Evolutionary conservation across 2,113 vertebrate species (phyloP).

Genomic region (Paratilapia polleni): DNA sequence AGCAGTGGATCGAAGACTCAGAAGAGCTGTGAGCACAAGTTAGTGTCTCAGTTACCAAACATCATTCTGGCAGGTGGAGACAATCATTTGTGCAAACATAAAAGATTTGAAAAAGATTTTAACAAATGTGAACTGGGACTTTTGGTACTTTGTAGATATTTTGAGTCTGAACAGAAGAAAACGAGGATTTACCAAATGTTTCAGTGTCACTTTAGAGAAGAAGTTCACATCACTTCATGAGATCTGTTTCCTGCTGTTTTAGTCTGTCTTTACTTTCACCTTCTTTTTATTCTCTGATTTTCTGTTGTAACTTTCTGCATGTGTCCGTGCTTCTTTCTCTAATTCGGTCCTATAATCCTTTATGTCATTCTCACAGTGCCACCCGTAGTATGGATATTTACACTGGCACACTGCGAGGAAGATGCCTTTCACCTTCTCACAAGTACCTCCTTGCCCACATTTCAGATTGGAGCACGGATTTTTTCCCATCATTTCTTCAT

Average conservation of each 20-base stretch:
- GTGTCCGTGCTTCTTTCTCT: neutral
- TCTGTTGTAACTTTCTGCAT: no score
- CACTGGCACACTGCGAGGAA: neutral
- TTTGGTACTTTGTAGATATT: neutral
- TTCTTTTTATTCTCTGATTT: no score
- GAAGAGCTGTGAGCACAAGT: no score
- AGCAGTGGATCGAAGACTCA: no score
- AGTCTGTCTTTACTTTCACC: no score
- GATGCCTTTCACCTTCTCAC: fast-evolving
- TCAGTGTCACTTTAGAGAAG: neutral
- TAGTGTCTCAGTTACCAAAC: no score
- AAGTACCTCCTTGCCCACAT: fast-evolving
- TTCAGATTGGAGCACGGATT: fast-evolving
- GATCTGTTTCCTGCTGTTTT: neutral
- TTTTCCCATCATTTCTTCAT: neutral
- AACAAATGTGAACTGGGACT: neutral
- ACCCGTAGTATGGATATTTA: neutral
- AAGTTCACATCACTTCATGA: neutral
- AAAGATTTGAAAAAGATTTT: no score
- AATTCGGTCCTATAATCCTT: neutral
- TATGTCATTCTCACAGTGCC: neutral
- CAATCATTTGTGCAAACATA: no score
- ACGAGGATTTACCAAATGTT: neutral
- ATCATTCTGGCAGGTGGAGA: no score
- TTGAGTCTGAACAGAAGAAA: neutral